A percentile compares a stretch with the other conserved stretches of the same genome.
Evolutionary conservation across 2,888 invertebrate genomes (phyloP).

Genomic region (Frankliniella intonsa): DNA sequence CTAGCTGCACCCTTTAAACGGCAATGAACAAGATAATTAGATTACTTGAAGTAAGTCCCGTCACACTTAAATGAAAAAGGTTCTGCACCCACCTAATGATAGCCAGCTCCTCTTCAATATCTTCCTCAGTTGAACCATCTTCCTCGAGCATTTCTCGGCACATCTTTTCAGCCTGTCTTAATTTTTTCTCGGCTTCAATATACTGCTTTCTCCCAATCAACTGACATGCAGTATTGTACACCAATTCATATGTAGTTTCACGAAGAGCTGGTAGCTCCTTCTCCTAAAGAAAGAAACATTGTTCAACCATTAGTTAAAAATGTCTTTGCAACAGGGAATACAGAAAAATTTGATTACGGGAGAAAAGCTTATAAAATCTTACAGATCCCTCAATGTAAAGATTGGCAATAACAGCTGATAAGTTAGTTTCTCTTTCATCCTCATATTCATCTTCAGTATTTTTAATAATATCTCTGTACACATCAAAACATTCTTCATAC

Average conservation of each 20-base stretch:
- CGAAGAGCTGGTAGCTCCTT: constrained; percentile 53
- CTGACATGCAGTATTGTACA: constrained; percentile 85
- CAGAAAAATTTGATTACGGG: neutral
- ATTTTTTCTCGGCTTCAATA: constrained; percentile 72
- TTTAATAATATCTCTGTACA: constrained; percentile 86
- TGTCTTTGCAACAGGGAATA: neutral
- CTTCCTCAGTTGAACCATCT: constrained; percentile 86
- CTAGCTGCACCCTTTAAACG: constrained; percentile 71
- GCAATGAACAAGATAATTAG: constrained; percentile 24
- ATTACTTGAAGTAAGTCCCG: neutral
- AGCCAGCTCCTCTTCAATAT: constrained; percentile 88
- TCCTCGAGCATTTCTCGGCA: constrained; percentile 82
- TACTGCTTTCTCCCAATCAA: constrained; percentile 67
- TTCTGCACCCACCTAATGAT: constrained; percentile 62
- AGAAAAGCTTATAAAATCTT: constrained; percentile 43
- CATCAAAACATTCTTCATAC: constrained; percentile 78
- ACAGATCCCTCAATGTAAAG: constrained; percentile 61
- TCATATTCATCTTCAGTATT: constrained; percentile 91
- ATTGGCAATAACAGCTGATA: constrained; percentile 86
- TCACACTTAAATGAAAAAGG: neutral
- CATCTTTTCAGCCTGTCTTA: constrained; percentile 76
- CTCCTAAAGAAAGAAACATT: constrained; percentile 42
- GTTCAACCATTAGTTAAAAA: neutral
- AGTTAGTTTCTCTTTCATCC: constrained; percentile 89
- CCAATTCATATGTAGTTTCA: constrained; percentile 80